A percentile compares a stretch with the other conserved stretches of the same genome.
These are phyloP conservation scores for Labia minor DNA, from an alignment of 2,888 invertebrate species.

Conservation along the genomic window DNA sequence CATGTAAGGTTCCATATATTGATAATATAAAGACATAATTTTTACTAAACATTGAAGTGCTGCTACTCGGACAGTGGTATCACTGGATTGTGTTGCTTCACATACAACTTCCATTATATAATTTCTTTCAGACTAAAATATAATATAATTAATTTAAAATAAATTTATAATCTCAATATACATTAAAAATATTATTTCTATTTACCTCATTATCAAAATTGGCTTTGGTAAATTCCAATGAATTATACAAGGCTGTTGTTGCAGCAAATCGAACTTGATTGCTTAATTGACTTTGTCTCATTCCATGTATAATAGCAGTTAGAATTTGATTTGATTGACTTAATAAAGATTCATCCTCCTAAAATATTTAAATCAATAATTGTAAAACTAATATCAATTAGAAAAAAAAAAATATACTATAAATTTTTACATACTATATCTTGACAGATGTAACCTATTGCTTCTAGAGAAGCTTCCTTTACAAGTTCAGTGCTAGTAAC, in stretches of 20 bases:
- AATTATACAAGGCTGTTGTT: conserved; percentile 91
- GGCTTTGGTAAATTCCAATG: conserved; percentile 94
- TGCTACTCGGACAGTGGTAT: conserved; percentile 87
- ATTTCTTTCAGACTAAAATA: conserved; percentile 75
- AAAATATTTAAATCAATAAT: conserved; percentile 22
- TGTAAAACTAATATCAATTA: neutral
- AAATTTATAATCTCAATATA: too few species aligned
- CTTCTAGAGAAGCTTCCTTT: conserved; percentile 93
- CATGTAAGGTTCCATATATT: conserved; percentile 99
- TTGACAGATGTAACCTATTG: conserved; percentile 97
- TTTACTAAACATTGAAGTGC: conserved; percentile 96
- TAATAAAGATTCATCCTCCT: conserved; percentile 79
- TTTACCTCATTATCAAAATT: conserved; percentile 90
- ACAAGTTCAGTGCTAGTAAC: conserved; percentile 80
- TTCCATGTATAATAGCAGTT: conserved; percentile 97
- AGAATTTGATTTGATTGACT: conserved; percentile 91
- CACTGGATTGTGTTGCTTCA: conserved; percentile 90
- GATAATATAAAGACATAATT: conserved; percentile 96
- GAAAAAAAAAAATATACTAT: neutral
- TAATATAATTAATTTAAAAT: neutral
- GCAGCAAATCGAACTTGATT: conserved; percentile 92
- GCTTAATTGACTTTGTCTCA: conserved; percentile 88
- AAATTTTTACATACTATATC: conserved; percentile 54
- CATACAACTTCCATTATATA: conserved; percentile 99
- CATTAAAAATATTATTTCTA: too few species aligned